These are phyloP conservation scores for Sogatella furcifera DNA, from an alignment of 1,140 invertebrate species.

Conservation along the genomic window DNA sequence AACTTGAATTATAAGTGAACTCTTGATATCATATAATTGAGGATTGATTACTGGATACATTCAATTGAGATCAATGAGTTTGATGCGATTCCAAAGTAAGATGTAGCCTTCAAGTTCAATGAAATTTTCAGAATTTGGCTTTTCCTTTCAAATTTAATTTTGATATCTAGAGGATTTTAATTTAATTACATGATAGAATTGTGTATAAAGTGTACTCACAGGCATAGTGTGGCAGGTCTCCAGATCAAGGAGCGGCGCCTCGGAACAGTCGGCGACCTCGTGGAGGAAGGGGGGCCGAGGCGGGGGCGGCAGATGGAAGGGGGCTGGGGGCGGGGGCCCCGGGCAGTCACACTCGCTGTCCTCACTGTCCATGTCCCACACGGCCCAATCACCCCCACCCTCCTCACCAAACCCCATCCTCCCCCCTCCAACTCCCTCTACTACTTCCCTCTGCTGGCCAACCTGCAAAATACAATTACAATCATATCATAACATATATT, in stretches of 20 bases:
- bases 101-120: no score
- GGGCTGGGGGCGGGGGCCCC: slow-evolving; percentile 21
- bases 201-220: slow-evolving; percentile 21
- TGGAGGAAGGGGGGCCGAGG: slow-evolving; percentile 26
- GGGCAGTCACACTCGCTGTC: slow-evolving; percentile 27
- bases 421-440: background rate
- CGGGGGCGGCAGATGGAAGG: slow-evolving; percentile 21
- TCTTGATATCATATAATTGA: no score
- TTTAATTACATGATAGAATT: no score
- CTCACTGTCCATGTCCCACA: slow-evolving; percentile 26
- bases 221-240: slow-evolving; percentile 25
- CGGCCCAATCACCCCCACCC: slow-evolving; percentile 14
- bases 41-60: no score
- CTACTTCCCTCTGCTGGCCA: background rate
- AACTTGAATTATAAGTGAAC: no score
- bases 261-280: slow-evolving; percentile 23
- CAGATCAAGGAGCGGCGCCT: slow-evolving; percentile 20
- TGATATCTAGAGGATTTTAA: no score
- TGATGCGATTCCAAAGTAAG: no score
- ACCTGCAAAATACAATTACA: no score
- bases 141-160: no score
- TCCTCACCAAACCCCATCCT: background rate
- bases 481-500: no score
- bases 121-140: no score
- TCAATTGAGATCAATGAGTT: no score